Evolutionary conservation across 2,888 invertebrate genomes (phyloP).

Genomic region (Frankliniella fusca): DNA sequence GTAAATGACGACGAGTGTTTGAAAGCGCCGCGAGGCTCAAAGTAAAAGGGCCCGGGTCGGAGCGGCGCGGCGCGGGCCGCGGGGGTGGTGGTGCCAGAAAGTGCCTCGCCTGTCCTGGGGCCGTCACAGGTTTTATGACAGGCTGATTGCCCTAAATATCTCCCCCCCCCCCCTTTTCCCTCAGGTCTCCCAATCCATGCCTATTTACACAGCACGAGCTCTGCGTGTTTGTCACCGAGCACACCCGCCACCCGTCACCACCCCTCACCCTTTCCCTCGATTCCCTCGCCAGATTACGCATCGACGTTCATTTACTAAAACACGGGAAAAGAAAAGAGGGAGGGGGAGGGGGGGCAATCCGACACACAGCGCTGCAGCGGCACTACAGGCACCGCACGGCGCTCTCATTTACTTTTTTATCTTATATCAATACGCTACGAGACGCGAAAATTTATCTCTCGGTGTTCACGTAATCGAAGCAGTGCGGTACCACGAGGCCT

Average conservation of each 20-base stretch:
- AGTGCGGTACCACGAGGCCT: no score
- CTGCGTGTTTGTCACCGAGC: constrained; percentile 5
- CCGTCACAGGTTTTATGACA: neutral
- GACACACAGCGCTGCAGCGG: neutral
- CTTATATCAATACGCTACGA: neutral
- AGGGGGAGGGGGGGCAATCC: no score
- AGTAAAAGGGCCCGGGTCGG: neutral
- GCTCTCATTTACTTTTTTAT: neutral
- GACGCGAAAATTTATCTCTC: neutral
- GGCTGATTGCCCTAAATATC: neutral
- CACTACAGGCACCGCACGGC: neutral
- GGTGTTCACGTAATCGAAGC: neutral
- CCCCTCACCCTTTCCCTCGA: no score
- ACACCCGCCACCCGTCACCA: neutral
- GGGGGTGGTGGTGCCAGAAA: neutral
- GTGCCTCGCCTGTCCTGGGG: neutral
- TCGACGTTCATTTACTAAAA: no score
- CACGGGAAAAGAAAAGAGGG: no score
- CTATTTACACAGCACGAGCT: neutral
- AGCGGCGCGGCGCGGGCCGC: neutral
- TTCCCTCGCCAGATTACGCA: no score
- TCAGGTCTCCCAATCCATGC: no score
- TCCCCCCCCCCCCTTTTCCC: neutral
- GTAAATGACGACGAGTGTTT: no score
- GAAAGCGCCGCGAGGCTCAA: no score